Evolutionary conservation across 2,113 vertebrate species (phyloP).

Genomic region (Scortum barcoo): DNA sequence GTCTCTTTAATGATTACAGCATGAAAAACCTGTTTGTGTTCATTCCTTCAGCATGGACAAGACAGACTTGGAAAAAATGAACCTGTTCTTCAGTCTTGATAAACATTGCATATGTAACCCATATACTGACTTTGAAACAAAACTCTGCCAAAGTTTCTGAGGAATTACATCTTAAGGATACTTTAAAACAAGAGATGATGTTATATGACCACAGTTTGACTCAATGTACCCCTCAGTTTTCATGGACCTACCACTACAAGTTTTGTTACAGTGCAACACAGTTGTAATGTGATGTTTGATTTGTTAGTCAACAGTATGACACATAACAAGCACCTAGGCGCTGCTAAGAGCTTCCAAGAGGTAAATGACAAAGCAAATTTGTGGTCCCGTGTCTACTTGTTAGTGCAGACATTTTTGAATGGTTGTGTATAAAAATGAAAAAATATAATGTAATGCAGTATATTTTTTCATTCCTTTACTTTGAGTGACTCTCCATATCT

Average conservation of each 20-base stretch:
- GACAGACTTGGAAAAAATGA: too few relatives aligned
- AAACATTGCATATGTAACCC: not conserved
- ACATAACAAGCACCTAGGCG: not conserved
- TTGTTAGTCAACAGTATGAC: too few relatives aligned
- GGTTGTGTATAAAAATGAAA: not conserved
- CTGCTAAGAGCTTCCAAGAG: not conserved
- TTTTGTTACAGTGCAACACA: not conserved
- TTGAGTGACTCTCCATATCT: not conserved
- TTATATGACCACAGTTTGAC: not conserved
- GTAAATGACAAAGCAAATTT: not conserved
- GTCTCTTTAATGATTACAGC: too few relatives aligned
- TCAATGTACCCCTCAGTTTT: not conserved
- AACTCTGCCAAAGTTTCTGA: not conserved
- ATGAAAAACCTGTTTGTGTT: too few relatives aligned
- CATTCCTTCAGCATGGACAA: too few relatives aligned
- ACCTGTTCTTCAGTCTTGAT: too few relatives aligned
- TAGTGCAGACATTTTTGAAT: not conserved
- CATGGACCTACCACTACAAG: not conserved
- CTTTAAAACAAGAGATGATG: not conserved
- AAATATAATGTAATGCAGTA: not conserved
- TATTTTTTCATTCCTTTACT: not conserved
- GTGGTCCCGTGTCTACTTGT: not conserved
- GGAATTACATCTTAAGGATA: not conserved
- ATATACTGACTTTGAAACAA: not conserved
- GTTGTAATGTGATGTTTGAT: not conserved